Evolutionary conservation across 2,888 invertebrate genomes (phyloP), one percentile per base, ranked within the genome.

Genomic region (Drosophila neotestacea): DNA sequence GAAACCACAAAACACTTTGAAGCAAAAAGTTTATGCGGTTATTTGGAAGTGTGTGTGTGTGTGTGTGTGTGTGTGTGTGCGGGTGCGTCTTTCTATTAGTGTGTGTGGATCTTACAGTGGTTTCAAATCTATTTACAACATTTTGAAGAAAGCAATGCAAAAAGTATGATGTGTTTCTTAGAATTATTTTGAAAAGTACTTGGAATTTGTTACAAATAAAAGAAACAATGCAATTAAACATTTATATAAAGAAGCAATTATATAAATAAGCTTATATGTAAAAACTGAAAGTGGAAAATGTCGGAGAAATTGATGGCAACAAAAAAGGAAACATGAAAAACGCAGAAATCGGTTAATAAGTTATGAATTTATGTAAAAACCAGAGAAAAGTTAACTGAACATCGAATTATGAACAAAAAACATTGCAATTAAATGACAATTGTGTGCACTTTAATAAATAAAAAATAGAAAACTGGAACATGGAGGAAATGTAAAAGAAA

Each of bases 1-100:
- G 50, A 44, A 52, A 70, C 82, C 80, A 36, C 85, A 85, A 83
- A 81, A 81, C 84, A 85, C 81, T 84, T 85, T 79, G 73, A 70
- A 69, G 79, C 79, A 69, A 66, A 85, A 85, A 79, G 54, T 85
- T 83, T 48, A 7, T 74, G 77, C 62, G 77, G 77, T 51, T 60
- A 30, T 41, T 55, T 27, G 55, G 30, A 48, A 60, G 46, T 55
- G 11, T 39, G 32, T n/a, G 9, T 27, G 52, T 46, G 38, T 52
- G 27, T n/a, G 48, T 38, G n/a, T n/a, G n/a, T n/a, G n/a, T n/a
- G 9, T 58, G 13, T 16, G 50, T 36, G 5, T 52, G 47, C 10
- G 2, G 11, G 46, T 41, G 55, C 30, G 13, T 59, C 47, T 61
- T 28, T 34, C 4, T 11, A 34, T 36, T 34, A 50, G 39, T 41